Conservation (phyloP, 2,113 vertebrate genomes). For the Mixornis gularis region DNA sequence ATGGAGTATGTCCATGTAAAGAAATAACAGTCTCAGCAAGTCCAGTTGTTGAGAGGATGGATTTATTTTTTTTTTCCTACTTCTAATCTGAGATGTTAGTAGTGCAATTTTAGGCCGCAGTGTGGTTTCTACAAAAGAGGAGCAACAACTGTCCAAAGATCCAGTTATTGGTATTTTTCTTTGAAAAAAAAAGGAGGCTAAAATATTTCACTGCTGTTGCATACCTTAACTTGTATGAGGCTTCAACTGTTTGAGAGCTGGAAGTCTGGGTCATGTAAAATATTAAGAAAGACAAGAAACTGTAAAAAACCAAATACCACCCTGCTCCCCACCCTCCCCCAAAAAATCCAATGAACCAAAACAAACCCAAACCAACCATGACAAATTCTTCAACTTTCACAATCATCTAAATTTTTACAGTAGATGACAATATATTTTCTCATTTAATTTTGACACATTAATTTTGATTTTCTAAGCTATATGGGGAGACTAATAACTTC, state of each 20-base stretch:
- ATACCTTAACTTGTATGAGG: not conserved
- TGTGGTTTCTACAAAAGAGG: not conserved
- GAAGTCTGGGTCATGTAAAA: not conserved
- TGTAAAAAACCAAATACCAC: not conserved
- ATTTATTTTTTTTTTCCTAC: not conserved
- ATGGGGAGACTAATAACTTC: not conserved
- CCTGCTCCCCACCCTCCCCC: rapidly evolving
- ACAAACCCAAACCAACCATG: not conserved
- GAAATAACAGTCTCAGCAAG: not conserved
- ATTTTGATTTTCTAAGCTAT: not conserved
- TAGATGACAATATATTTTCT: not conserved
- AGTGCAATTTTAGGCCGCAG: not conserved
- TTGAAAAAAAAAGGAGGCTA: not conserved
- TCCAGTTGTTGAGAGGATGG: not conserved
- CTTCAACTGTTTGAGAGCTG: not conserved
- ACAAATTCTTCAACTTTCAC: not conserved
- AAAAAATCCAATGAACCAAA: not conserved
- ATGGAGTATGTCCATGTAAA: not conserved
- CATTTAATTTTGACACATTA: not conserved
- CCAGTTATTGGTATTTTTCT: not conserved
- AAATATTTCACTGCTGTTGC: not conserved
- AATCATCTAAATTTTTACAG: not conserved
- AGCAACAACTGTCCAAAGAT: not conserved
- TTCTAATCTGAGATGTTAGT: not conserved
- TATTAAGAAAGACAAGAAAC: not conserved